Evolutionary conservation across 1,140 invertebrate species (phyloP), one percentile per base, ranked within the genome.

Genomic region (Globodera ellingtonae): DNA sequence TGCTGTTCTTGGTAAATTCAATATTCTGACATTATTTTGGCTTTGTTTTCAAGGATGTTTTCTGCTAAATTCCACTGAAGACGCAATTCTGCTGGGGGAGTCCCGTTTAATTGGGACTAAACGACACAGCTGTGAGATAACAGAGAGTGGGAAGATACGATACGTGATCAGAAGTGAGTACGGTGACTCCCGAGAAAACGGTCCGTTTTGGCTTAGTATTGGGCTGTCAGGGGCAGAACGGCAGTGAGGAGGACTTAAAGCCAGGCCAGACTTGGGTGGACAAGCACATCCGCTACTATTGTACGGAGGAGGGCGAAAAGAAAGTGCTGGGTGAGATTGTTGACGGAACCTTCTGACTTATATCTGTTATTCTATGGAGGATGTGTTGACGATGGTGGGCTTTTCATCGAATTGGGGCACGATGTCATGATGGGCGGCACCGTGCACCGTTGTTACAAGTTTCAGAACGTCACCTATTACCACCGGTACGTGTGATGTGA

Each of bases 271-370:
- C 88, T 21, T 88, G 87, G 87, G 85, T 87, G 3, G 89, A 88
- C 52, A 89, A 88, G 81, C 87, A 88, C 79, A 88, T 88, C 48
- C 77, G 87, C 70, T 88, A 89, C 78, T 82, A 87, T 46, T 88
- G 87, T 72, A 70, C 78, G 7, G 72, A 83, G 9, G 81, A 84
- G 52, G 87, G 87, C 9, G 78, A 78, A 10, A 59, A 83, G 7
- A 75, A 79, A 72, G 88, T 88, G 50, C 71, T 88, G 18, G 87
- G 87, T 85, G 79, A 35, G 79, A 8, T 10, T 35, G 35, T 35
- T 35, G 35, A 35, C 35, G 35, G 35, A 35, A 35, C 3, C 1
- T 35, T 35, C 35, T 35, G 35, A 35, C 2, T 35, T 35, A 2
- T 35, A 35, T 35, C 35, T 35, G 35, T 35, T 35, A 35, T 35